phyloP scores from a whole-genome alignment of 2,888 invertebrate genomes.

The Phragmatobia fuliginosa region DNA sequence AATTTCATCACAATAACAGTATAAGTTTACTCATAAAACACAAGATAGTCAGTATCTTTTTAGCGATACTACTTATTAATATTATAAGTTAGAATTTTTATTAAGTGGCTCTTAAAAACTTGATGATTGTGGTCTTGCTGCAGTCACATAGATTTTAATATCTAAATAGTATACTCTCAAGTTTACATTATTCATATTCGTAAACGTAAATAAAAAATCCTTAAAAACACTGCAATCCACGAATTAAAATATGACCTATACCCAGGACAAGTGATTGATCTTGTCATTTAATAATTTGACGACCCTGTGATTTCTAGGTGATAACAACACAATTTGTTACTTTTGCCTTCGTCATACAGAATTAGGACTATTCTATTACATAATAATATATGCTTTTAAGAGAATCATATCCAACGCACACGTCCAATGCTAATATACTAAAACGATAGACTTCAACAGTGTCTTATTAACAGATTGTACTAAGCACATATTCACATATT shows the following conservation, averaged over 20 bases:
- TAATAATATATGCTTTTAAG: not conserved
- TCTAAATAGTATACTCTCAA: not conserved
- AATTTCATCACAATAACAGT: not conserved
- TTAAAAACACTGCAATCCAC: too few species aligned
- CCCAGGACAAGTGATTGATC: not conserved
- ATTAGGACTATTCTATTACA: not conserved
- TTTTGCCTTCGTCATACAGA: not conserved
- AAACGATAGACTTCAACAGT: slow-evolving; percentile 52
- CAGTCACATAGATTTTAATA: not conserved
- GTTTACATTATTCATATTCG: not conserved
- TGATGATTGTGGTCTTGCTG: not conserved
- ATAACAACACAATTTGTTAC: not conserved
- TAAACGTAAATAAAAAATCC: not conserved
- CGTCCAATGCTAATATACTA: slow-evolving; percentile 21
- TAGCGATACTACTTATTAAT: not conserved
- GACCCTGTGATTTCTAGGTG: too few species aligned
- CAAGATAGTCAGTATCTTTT: not conserved
- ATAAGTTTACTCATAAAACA: too few species aligned
- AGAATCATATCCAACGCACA: not conserved
- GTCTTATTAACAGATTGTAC: slow-evolving; percentile 45
- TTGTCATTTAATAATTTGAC: not conserved
- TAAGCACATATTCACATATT: slow-evolving; percentile 27
- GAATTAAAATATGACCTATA: not conserved
- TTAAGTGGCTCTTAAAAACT: not conserved
- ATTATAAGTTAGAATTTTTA: not conserved